These are phyloP conservation scores for Psilopsiagon aurifrons DNA, from an alignment of 2,113 vertebrate genomes.

Conservation along the genomic window DNA sequence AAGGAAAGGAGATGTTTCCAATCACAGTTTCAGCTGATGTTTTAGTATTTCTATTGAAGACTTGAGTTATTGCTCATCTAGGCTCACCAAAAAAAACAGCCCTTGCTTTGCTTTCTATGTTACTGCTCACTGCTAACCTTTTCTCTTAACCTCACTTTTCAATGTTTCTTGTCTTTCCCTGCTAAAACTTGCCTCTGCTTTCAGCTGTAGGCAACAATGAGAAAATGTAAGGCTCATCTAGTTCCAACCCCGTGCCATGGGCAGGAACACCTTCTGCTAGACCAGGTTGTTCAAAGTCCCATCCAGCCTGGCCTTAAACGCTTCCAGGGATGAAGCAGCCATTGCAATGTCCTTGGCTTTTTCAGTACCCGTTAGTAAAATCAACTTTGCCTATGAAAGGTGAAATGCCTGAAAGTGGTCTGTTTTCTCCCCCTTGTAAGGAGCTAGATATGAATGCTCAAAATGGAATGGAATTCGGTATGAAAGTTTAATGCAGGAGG, in stretches of 20 bases:
- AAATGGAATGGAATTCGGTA: background rate
- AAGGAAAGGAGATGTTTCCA: background rate
- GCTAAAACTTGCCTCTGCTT: background rate
- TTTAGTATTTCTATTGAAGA: background rate
- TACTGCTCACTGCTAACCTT: background rate
- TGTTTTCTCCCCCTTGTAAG: background rate
- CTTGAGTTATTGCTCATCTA: background rate
- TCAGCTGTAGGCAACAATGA: rapidly evolving
- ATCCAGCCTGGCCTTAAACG: background rate
- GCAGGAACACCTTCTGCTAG: background rate
- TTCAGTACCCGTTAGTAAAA: background rate
- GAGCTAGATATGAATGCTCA: background rate
- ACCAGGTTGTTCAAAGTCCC: background rate
- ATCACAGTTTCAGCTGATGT: background rate
- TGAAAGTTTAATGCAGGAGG: background rate
- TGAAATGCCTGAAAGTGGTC: background rate
- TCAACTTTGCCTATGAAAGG: background rate
- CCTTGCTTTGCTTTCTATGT: background rate
- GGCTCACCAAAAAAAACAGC: background rate
- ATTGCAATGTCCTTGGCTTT: background rate
- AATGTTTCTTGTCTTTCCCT: background rate
- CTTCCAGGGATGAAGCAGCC: background rate
- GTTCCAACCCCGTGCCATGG: background rate
- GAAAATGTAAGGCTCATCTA: no score
- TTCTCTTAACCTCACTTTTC: background rate